Percentiles rank a stretch among this genome's conserved stretches.
Evolutionary conservation across 2,888 invertebrate species (phyloP).

Genomic region (Boloria euphrosyne): DNA sequence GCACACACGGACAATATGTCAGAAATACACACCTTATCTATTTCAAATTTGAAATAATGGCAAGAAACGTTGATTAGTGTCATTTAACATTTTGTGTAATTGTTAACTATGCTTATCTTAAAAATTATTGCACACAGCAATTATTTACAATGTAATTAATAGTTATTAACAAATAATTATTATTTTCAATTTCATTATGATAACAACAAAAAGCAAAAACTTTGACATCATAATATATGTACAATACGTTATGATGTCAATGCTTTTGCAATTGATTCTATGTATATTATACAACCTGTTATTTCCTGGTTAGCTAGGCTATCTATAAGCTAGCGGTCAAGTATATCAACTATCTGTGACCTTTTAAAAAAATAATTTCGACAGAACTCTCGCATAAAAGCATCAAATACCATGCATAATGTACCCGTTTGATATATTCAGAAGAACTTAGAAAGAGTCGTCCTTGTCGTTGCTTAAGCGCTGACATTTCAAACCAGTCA

Average conservation of each 20-base stretch:
- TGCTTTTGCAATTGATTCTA: neutral
- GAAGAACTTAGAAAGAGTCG: slow-evolving; percentile 78
- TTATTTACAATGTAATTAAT: no score
- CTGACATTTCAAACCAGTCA: slow-evolving; percentile 78
- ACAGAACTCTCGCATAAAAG: slow-evolving; percentile 65
- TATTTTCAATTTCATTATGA: no score
- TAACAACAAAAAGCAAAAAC: no score
- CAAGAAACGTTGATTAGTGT: slow-evolving; percentile 53
- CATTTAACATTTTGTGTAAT: slow-evolving; percentile 32
- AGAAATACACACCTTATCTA: neutral
- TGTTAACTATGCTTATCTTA: no score
- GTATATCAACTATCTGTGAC: slow-evolving; percentile 74
- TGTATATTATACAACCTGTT: slow-evolving; percentile 31
- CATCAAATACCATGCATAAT: slow-evolving; percentile 78
- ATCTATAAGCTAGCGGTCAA: slow-evolving; percentile 60
- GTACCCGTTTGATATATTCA: slow-evolving; percentile 64
- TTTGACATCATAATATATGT: no score
- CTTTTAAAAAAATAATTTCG: slow-evolving; percentile 72
- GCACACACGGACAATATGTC: neutral
- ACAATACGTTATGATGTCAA: no score
- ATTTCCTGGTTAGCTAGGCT: slow-evolving; percentile 57
- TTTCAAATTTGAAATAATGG: slow-evolving; percentile 48
- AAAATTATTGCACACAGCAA: no score
- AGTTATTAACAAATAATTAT: no score
- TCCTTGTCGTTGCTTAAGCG: slow-evolving; percentile 80